Evolutionary conservation across 2,113 vertebrate species (phyloP), one percentile per base, ranked within the genome.

Genomic region (Ornithorhynchus anatinus): DNA sequence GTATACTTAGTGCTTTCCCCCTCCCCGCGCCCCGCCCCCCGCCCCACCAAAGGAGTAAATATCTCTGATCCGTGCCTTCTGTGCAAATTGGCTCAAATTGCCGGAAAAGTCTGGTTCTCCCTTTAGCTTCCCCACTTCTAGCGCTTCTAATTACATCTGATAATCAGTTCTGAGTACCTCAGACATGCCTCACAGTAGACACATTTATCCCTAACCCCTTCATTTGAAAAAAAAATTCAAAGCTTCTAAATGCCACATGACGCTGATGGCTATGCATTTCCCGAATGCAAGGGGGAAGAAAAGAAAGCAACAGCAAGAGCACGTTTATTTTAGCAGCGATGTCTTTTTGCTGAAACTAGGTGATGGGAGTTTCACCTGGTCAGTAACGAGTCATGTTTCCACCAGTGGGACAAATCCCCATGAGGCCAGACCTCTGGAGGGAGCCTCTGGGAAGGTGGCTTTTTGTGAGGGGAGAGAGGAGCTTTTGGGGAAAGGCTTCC

Each of bases 121-220:
- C 48, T 82, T 44, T 8, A 56, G 20, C 37, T 67, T 84, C 23
- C 25, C 31, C 42, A 79, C 35, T 81, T 67, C 75, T 80, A 63
- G 60, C 33, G 75, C 44, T 53, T 72, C 72, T 79, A 84, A 89
- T 88, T 69, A 79, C 27, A 77, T 25, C 23, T 23, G 42, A 8
- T 84, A 89, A 84, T 84, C 85, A 83, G 57, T 69, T 47, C 68
- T n/a, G n/a, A 62, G 48, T 77, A 76, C n/a, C 78, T 10, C 44
- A 64, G 25, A 44, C 22, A 89, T 80, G 71, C n/a, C 59, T 80
- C 76, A 47, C 59, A 69, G 87, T 72, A 81, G 87, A 38, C 63
- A 79, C 73, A 59, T 19, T 75, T 56, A 67, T 16, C 43, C 52
- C 31, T 73, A 31, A n/a, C n/a, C 39, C 33, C 35, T 80, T 70